Base-by-base conservation (phyloP, 2,888 invertebrate species). In the Podabrus alpinus region DNA sequence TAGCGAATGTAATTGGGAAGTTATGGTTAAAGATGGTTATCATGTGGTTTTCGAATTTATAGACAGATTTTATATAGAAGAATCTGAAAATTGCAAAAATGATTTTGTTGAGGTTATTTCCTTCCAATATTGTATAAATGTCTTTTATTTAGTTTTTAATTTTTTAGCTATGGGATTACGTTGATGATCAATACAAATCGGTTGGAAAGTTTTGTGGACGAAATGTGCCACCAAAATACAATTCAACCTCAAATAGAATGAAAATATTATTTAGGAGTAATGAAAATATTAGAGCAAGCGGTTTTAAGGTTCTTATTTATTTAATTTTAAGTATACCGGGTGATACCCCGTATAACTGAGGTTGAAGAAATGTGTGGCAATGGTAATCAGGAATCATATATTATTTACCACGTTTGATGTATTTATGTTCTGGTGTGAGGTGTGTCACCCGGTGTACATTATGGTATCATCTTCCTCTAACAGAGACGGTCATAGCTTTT, bases 1-100 rank as follows among this genome's bases (percentile, higher is more conserved):
- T 85, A 88, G 91, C 66, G 96, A 96, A 86, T 96, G 96, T 82
- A 87, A 89, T 7, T 97, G 96, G 96, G 92, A 92, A 80, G 90
- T 97, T 71, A 86, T 87, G 45, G 89, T 91, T 0, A 87, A 89
- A 0, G 80, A 88, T 25, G 95, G 95, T 0, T 93, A 91, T 81
- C 91, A 92, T 82, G 87, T 96, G 59, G 91, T 91, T 3, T 86
- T 96, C 5, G 80, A 87, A 4, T 96, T 97, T 84, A 82, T 89
- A 0, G 91, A 90, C 1, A 88, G 95, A 75, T 96, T 96, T 86
- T 92, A 92, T 80, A 86, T 97, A 59, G 95, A 97, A 87, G 89
- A 89, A 17, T 90, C 90, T 73, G 79, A 84, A 0, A 91, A 92
- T 82, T 97, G 97, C 82, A 87, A 88, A 0, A 94, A 94, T 81